Base-by-base conservation (phyloP, 2,888 invertebrate genomes). In the Orchestes rusci region DNA sequence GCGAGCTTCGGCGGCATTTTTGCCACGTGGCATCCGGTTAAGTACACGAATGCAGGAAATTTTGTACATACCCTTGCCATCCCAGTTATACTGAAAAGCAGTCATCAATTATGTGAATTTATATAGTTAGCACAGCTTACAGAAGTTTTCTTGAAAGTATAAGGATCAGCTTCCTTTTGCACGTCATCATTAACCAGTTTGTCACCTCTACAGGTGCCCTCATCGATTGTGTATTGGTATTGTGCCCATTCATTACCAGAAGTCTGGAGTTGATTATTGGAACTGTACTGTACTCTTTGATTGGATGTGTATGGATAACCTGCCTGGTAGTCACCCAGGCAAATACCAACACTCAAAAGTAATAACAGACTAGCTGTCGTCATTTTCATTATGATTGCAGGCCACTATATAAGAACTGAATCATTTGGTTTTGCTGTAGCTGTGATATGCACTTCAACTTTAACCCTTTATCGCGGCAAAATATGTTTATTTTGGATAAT, bases 181-280 rank as follows among this genome's bases (percentile, higher is more conserved):
- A 51, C 39, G 8, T 48, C 51, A 29, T 51, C 51, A 27, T 50
- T 38, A 23, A 41, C 42, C 18, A 50, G 16, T 32, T 47, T 50
- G 4, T 12, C 23, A 16, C 50, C 50, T 3, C 5, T 19, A 28
- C 50, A 47, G 16, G 19, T 37, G 3, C 47, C 47, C n/a, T 37
- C 33, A n/a, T 34, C 29, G 16, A 46, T 38, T 20, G 15, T 42
- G 23, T 37, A 43, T 4, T 15, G 16, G 18, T 50, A 50, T 12
- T 20, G 38, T 19, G 40, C 20, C 50, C 50, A 50, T 35, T 46
- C 45, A n/a, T n/a, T n/a, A n/a, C n/a, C n/a, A n/a, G n/a, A n/a
- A n/a, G n/a, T n/a, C n/a, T n/a, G n/a, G 20, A 43, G 16, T 29
- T 39, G 16, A 23, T 42, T 16, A 15, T 16, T 33, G 15, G 30